Base-by-base conservation (phyloP, 1,140 invertebrate species). In the Himalopsyche phryganea region DNA sequence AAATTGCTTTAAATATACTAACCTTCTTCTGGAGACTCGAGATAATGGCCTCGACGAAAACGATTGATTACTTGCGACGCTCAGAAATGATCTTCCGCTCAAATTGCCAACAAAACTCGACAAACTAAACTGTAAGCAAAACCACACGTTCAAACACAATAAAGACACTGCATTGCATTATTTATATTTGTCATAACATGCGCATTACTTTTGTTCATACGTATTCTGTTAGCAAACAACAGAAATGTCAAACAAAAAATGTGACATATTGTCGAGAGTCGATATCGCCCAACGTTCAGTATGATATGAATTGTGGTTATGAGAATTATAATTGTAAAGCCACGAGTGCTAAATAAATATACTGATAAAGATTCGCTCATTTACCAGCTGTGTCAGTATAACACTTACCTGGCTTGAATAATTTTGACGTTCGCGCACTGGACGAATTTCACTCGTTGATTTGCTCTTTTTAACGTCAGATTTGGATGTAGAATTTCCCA, bases 21-120 rank as follows among this genome's bases (percentile, higher is more conserved):
- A 84, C 83, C 81, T 83, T 75, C 78, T 75, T 65, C 80, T 66
- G 58, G 82, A 84, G 55, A 81, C 72, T 60, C 80, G 74, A 65
- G 81, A 84, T 77, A 80, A 83, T 68, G 81, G 81, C 61, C 78
- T 70, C 45, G 76, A 74, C 67, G 75, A 70, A 67, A 72, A 71
- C 15, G 77, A 78, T 69, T 76, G 72, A 66, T 71, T 75, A 64
- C 77, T 79, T 32, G 72, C 71, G 55, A 74, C 68, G 65, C 75
- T 79, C 49, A 71, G 62, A 67, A 76, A 73, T 33, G 76, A 78
- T 61, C 77, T 70, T 56, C 76, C 75, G 65, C 77, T 79, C 57
- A 78, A 69, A 68, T 77, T 79, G 66, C 74, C 74, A 63, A 76
- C 71, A 69, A 78, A 77, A 68, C 73, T 72, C 51, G 75, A 74